Conservation (phyloP, 1,140 invertebrate species). For the Dreissena rostriformis region DNA sequence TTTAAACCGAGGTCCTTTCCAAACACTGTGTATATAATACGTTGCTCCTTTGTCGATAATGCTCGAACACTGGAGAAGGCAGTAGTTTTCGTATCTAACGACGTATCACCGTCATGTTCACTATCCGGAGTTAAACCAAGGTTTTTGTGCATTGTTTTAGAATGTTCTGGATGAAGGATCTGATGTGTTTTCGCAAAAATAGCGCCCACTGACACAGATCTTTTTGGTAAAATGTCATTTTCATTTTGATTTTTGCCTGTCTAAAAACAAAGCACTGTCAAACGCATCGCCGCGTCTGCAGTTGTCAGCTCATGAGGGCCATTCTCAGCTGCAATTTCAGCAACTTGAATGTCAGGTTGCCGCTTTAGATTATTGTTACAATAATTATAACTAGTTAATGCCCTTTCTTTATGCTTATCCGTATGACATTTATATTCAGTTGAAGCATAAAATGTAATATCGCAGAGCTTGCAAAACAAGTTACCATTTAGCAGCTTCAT, state of each 20-base stretch:
- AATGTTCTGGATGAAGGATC: not conserved
- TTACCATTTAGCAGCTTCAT: not conserved
- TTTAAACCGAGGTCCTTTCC: constrained; percentile 41
- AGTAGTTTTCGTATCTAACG: no score
- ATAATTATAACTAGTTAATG: not conserved
- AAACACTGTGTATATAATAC: constrained; percentile 52
- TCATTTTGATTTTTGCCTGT: not conserved
- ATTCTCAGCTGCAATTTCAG: not conserved
- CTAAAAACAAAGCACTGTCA: constrained; percentile 25
- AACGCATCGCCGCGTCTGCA: not conserved
- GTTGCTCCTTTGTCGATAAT: constrained; percentile 41
- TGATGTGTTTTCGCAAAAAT: not conserved
- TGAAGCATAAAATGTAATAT: constrained; percentile 32
- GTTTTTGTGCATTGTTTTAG: not conserved
- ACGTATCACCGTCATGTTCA: no score
- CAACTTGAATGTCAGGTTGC: not conserved
- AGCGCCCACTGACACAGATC: constrained; percentile 36
- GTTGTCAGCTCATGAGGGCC: no score
- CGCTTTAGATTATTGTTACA: not conserved
- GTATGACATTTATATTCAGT: constrained; percentile 39
- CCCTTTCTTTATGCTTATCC: not conserved
- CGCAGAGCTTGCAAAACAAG: constrained; percentile 37
- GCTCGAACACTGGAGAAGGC: constrained; percentile 16
- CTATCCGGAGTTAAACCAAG: not conserved
- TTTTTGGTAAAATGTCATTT: constrained; percentile 6